phyloP scores from a whole-genome alignment of 2,888 invertebrate genomes.

The Cyrtodaria siliqua region DNA sequence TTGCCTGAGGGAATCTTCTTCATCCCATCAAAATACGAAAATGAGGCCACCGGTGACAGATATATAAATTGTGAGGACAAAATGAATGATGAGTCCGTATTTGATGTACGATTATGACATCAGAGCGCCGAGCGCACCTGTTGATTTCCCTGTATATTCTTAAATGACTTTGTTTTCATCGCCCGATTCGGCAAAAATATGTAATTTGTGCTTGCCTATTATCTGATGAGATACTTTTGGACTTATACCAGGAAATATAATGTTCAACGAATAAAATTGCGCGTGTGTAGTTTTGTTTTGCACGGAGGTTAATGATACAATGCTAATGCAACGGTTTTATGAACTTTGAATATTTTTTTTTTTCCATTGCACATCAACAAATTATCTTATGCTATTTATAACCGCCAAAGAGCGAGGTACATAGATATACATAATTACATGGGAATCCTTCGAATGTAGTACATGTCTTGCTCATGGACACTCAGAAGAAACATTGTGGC shows the following conservation, averaged over 20 bases:
- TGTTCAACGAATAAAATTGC: too few relatives aligned
- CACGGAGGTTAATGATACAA: too few relatives aligned
- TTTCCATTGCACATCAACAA: too few relatives aligned
- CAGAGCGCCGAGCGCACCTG: constrained; percentile 52
- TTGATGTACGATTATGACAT: constrained; percentile 61
- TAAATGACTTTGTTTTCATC: constrained; percentile 15
- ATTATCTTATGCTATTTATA: too few relatives aligned
- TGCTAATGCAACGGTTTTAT: too few relatives aligned
- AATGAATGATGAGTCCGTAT: constrained; percentile 60
- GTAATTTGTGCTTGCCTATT: constrained; percentile 18
- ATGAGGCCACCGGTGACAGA: constrained; percentile 62
- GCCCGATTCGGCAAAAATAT: constrained; percentile 24
- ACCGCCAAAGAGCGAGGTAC: too few relatives aligned
- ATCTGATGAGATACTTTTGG: not conserved
- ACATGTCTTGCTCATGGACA: too few relatives aligned
- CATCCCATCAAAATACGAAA: constrained; percentile 58
- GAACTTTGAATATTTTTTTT: too few relatives aligned
- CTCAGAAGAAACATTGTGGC: too few relatives aligned
- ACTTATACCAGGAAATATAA: not conserved
- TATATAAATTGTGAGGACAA: constrained; percentile 65
- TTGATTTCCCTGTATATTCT: constrained; percentile 51
- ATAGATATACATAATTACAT: too few relatives aligned
- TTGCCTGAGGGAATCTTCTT: constrained; percentile 61
- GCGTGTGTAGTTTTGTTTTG: too few relatives aligned
- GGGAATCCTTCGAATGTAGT: too few relatives aligned